A percentile compares a stretch with the other conserved stretches of the same genome.
Evolutionary conservation across 92 coral and sea anemone genomes (phyloP).

Genomic region (Montipora capitata): DNA sequence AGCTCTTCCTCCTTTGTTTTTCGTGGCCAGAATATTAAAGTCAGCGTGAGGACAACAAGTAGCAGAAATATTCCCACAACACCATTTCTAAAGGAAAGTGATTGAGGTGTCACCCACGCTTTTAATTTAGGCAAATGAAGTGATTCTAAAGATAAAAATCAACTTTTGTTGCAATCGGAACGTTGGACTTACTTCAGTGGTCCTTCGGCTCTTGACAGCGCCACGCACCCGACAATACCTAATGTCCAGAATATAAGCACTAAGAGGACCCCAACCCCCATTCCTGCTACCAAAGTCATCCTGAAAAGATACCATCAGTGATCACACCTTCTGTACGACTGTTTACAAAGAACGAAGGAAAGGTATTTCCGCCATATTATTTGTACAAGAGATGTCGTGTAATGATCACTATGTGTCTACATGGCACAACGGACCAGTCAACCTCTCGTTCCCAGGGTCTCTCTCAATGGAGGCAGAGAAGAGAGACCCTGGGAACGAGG

Average conservation of each 20-base stretch:
- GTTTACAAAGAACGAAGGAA: background rate
- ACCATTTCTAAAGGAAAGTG: slow-evolving; percentile 84
- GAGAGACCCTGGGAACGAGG: no score
- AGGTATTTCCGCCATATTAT: slow-evolving; percentile 11
- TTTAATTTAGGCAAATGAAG: no score
- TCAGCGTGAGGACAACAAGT: slow-evolving; percentile 77
- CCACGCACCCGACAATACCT: slow-evolving; percentile 93
- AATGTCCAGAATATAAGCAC: slow-evolving; percentile 92
- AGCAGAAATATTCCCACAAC: slow-evolving; percentile 92
- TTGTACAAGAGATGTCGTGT: background rate
- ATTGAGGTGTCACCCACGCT: background rate
- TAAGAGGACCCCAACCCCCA: slow-evolving; percentile 92
- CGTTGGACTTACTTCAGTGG: slow-evolving; percentile 82
- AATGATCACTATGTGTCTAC: background rate
- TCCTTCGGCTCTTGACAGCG: slow-evolving; percentile 91
- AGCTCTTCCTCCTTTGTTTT: slow-evolving; percentile 85
- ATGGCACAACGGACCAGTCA: no score
- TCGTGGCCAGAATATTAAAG: slow-evolving; percentile 94
- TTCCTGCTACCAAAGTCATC: slow-evolving; percentile 96
- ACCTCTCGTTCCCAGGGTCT: no score
- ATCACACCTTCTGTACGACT: background rate
- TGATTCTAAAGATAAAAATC: no score
- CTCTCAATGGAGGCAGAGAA: no score
- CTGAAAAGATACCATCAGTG: background rate
- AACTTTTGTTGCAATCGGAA: no score